Percentiles rank a stretch among this genome's conserved stretches.
Conservation (phyloP, 2,113 vertebrate species). For the Thunnus thynnus region DNA sequence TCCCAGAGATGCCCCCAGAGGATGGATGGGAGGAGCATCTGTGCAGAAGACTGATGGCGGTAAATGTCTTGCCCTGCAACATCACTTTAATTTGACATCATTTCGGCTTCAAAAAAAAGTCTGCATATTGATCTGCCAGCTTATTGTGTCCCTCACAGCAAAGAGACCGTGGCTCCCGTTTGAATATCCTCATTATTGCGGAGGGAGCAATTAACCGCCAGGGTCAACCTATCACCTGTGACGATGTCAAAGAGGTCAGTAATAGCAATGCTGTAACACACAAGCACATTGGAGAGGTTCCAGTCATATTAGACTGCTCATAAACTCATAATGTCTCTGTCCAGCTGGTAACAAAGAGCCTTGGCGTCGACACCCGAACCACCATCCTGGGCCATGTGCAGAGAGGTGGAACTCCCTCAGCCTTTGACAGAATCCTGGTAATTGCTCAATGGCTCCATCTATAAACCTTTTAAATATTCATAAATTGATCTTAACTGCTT, state of each 20-base stretch:
- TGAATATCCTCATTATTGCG: slow-evolving; percentile 96
- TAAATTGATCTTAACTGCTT: background rate
- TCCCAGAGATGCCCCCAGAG: slow-evolving; percentile 95
- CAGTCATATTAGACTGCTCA: slow-evolving; percentile 3
- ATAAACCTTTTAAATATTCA: background rate
- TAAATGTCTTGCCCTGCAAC: slow-evolving; percentile 51
- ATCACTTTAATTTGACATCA: background rate
- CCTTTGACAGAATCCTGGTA: slow-evolving; percentile 96
- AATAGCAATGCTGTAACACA: background rate
- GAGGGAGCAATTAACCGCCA: slow-evolving; percentile 91
- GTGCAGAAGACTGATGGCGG: slow-evolving; percentile 91
- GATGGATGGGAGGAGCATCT: slow-evolving; percentile 94
- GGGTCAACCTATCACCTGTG: slow-evolving; percentile 89
- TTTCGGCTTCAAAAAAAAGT: background rate
- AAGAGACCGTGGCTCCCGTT: slow-evolving; percentile 89
- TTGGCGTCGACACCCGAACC: slow-evolving; percentile 94
- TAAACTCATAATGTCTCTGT: slow-evolving; percentile 20
- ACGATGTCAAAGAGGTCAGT: slow-evolving; percentile 88
- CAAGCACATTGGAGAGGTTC: background rate
- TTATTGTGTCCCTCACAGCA: slow-evolving; percentile 78
- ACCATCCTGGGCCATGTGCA: slow-evolving; percentile 96
- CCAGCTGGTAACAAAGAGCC: slow-evolving; percentile 89
- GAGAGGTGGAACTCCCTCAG: slow-evolving; percentile 94
- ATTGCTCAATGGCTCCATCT: background rate
- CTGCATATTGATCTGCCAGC: background rate